Evolutionary conservation across 2,113 vertebrate genomes (phyloP).

Genomic region (Pterocles gutturalis): DNA sequence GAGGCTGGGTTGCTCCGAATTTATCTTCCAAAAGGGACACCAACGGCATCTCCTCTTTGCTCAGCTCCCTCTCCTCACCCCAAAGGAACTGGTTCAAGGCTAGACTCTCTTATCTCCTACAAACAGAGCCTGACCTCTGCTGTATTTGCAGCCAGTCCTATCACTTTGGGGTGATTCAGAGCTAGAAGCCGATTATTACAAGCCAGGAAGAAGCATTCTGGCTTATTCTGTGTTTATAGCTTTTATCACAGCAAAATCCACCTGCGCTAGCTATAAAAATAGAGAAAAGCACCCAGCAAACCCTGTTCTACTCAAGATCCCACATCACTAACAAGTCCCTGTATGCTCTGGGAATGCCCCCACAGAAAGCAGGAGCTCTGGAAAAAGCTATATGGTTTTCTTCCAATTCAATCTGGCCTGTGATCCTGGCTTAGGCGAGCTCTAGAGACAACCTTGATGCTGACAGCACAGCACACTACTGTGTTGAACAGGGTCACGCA

Average conservation of each 20-base stretch:
- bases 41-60: not conserved
- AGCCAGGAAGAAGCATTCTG: not conserved
- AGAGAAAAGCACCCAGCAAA: slow-evolving; percentile 30
- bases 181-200: not conserved
- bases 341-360: not conserved
- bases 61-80: not conserved
- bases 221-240: not conserved
- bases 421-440: slow-evolving; percentile 3
- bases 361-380: not conserved
- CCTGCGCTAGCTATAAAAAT: not conserved
- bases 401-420: not conserved
- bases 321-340: not conserved
- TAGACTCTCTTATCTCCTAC: not conserved
- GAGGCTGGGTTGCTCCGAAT: not conserved
- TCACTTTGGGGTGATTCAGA: not conserved
- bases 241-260: not conserved
- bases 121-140: not conserved
- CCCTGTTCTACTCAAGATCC: not conserved
- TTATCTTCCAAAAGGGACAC: not conserved
- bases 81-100: not conserved
- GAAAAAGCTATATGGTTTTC: not conserved
- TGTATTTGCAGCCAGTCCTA: not conserved
- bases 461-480: not conserved
- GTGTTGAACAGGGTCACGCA: not conserved
- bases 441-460: not conserved